Evolutionary conservation across 2,113 vertebrate species (phyloP).

Genomic region (Muscicapa adusta): DNA sequence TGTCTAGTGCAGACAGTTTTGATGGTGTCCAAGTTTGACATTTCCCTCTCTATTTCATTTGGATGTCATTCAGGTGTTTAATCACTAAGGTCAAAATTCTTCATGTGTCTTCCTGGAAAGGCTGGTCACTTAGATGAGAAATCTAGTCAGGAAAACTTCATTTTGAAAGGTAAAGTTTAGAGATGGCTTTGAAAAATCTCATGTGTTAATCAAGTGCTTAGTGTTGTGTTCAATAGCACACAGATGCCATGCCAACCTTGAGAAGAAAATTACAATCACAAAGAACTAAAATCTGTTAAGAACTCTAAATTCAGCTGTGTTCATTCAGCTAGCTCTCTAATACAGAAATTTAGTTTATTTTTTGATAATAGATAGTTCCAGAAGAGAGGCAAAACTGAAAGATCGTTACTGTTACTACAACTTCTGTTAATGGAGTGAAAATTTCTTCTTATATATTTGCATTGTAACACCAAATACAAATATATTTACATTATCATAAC

Average conservation of each 20-base stretch:
- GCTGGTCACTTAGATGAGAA: background rate
- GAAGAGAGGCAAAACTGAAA: background rate
- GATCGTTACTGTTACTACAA: background rate
- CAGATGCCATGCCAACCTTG: background rate
- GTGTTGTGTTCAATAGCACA: background rate
- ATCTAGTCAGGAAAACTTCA: background rate
- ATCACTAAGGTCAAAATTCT: background rate
- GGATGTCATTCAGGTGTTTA: background rate
- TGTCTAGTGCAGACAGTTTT: accelerated
- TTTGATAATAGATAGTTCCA: background rate
- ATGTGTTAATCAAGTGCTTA: background rate
- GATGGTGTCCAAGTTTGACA: background rate
- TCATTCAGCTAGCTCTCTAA: background rate
- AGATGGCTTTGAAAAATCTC: background rate
- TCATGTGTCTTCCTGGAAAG: background rate
- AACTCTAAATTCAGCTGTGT: background rate
- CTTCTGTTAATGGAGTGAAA: background rate
- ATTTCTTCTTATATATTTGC: background rate
- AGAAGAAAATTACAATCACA: background rate
- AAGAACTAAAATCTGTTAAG: background rate
- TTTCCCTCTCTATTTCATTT: background rate
- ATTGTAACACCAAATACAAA: background rate
- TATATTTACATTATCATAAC: background rate
- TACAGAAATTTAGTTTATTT: background rate
- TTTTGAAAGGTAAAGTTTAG: background rate